Conservation (phyloP, 2,113 vertebrate genomes). For the Oryzias woworae region DNA sequence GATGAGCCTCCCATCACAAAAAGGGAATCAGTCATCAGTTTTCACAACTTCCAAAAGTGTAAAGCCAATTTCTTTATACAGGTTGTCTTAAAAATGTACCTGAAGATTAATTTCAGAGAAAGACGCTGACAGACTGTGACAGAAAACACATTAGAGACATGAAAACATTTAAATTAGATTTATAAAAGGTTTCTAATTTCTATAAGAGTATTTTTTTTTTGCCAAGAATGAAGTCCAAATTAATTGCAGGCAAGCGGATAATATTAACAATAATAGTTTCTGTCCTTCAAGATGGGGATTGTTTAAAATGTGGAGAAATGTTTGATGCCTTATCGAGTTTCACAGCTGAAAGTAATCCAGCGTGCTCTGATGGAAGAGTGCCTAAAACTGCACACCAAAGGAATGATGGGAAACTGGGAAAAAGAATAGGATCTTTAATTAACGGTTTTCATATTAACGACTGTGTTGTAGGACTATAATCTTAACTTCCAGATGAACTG, state of each 20-base stretch:
- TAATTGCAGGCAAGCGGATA: slow-evolving; percentile 51
- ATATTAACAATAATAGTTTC: slow-evolving; percentile 35
- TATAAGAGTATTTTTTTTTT: slow-evolving; percentile 33
- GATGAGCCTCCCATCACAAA: no score
- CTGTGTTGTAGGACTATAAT: slow-evolving; percentile 11
- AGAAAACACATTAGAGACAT: background rate
- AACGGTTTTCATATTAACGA: slow-evolving; percentile 42
- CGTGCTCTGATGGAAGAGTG: slow-evolving; percentile 57
- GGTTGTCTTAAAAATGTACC: no score
- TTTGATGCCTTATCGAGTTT: slow-evolving; percentile 61
- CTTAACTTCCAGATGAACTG: slow-evolving; percentile 24
- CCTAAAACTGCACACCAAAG: slow-evolving; percentile 50
- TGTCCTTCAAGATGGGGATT: slow-evolving; percentile 49
- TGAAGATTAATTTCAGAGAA: slow-evolving; percentile 24
- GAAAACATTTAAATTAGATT: slow-evolving; percentile 42
- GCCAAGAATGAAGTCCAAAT: slow-evolving; percentile 53
- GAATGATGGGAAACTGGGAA: slow-evolving; percentile 55
- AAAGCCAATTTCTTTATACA: no score
- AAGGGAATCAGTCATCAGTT: no score
- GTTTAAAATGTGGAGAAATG: slow-evolving; percentile 57
- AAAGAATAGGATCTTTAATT: slow-evolving; percentile 50
- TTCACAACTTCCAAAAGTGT: no score
- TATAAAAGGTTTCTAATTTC: slow-evolving; percentile 34
- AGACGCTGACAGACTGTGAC: background rate
- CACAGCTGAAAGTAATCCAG: slow-evolving; percentile 59